Evolutionary conservation across 2,113 vertebrate genomes (phyloP), one percentile per base, ranked within the genome.

Genomic region (Antechinus stuartii): DNA sequence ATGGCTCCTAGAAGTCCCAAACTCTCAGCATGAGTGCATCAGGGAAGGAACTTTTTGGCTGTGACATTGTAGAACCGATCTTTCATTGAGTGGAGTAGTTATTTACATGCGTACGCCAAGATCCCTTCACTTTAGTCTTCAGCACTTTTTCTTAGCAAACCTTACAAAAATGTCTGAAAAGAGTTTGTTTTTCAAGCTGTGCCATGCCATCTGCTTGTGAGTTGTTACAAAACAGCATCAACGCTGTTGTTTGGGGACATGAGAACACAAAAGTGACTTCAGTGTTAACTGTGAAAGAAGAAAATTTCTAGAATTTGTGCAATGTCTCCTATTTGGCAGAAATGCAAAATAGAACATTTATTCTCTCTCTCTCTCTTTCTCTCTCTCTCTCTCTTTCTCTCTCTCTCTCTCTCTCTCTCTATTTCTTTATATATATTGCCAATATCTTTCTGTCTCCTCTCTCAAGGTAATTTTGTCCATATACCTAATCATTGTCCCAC

Each of bases 191-290:
- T 95, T 96, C 93, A 97, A 96, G 91, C 91, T 93, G 95, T 56
- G 11, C 93, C 4, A 0, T 97, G 95, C 97, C 97, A 97, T 98
- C 96, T 98, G 97, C 94, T 97, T 97, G 52, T 91, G 84, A 96
- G 95, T 96, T 93, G 97, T 97, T 97, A 97, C 94, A 97, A 97
- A 97, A 98, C 94, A 94, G 89, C 95, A 91, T 97, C 96, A 96
- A 95, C 50, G 93, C 92, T 97, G 96, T 93, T 97, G 96, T 98
- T 97, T 96, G 94, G 96, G 97, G 97, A 97, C 98, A 97, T 97
- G 93, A 98, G 68, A 35, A 16, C 1, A 61, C 91, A 96, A 95
- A 96, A 95, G 91, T 96, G 50, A 19, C 90, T 96, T 96, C 57
- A 91, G 8, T 96, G 96, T 95, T 90, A 97, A 50, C 95, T 95